Evolutionary conservation across 2,888 invertebrate species (phyloP), one percentile per base, ranked within the genome.

Genomic region (Eubasilissa splendida): DNA sequence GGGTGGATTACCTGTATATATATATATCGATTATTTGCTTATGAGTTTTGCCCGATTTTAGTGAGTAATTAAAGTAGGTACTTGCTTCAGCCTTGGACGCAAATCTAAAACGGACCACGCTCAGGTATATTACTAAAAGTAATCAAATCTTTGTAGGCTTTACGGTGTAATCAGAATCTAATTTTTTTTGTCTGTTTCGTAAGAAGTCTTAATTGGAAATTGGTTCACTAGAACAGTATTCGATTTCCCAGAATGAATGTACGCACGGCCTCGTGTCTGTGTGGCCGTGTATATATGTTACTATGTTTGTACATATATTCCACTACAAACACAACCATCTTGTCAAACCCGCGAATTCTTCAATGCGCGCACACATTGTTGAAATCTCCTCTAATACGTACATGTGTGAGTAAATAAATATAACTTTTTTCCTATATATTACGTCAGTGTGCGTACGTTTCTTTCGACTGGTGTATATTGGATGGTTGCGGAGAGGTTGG

Each of bases 401-500:
- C 74, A 22, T 50, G 60, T 75, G 75, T 75, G 22, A 14, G 74
- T 60, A 75, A 10, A 60, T 75, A 70, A 70, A 70, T 53, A 70
- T 70, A 14, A 52, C 65, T 65, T 65, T 65, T 65, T 75, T 60
- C 53, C 59, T 63, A 11, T 65, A 31, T 33, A 50, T 77, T 71
- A 53, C 33, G 77, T 70, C 31, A 65, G 70, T 77, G 70, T 77
- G 70, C 77, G 70, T 77, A 68, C 68, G 58, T 58, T 70, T 66
- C 63, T 70, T 77, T 77, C 71, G 77, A 77, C 77, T 77, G 70
- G 77, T 77, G 77, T 80, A 63, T 80, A 76, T 80, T 71, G 71
- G 54, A 76, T 68, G 52, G 14, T 54, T 65, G 53, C 33, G 63
- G 74, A 53, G 66, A 75, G 65, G 56, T 73, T 80, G 81, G 80